These are phyloP conservation scores for Nebria brevicollis DNA, from an alignment of 2,888 invertebrate genomes.

Conservation along the genomic window DNA sequence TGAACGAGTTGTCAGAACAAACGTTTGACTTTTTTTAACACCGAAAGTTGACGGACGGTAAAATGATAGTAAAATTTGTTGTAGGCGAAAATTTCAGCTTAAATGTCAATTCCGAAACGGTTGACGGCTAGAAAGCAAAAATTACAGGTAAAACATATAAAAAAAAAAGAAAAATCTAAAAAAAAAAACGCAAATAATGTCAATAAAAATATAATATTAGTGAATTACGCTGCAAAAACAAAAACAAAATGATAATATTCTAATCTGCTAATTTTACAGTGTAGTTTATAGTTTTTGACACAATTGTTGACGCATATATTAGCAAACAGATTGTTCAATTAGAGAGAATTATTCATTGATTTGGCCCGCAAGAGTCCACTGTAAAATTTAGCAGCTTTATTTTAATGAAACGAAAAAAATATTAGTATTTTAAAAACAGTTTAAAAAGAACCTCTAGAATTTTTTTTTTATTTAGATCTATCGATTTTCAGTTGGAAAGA, in stretches of 20 bases:
- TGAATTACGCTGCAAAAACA: slow-evolving; percentile 18
- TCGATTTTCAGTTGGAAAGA: neutral
- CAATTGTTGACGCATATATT: neutral
- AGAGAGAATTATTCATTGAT: neutral
- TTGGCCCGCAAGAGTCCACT: neutral
- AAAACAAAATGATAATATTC: slow-evolving; percentile 7
- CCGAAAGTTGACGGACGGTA: neutral
- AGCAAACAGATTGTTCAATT: neutral
- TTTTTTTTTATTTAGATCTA: neutral
- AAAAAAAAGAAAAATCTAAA: neutral
- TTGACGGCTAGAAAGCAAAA: slow-evolving; percentile 37
- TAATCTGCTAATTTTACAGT: slow-evolving; percentile 41
- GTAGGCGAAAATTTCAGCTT: slow-evolving; percentile 38
- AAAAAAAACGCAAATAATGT: slow-evolving; percentile 25
- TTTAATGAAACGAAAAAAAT: neutral
- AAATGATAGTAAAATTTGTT: slow-evolving; percentile 34
- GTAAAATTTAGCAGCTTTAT: neutral
- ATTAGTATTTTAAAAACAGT: slow-evolving; percentile 1
- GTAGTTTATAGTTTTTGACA: slow-evolving; percentile 17
- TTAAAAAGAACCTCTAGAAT: neutral
- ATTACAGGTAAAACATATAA: slow-evolving; percentile 26
- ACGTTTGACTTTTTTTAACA: neutral
- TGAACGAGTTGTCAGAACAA: neutral
- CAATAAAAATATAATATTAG: slow-evolving; percentile 27
- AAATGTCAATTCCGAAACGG: slow-evolving; percentile 23